Percentiles rank a stretch among this genome's conserved stretches.
Evolutionary conservation across 2,113 vertebrate genomes (phyloP).

Genomic region (Planiliza haematocheilus): DNA sequence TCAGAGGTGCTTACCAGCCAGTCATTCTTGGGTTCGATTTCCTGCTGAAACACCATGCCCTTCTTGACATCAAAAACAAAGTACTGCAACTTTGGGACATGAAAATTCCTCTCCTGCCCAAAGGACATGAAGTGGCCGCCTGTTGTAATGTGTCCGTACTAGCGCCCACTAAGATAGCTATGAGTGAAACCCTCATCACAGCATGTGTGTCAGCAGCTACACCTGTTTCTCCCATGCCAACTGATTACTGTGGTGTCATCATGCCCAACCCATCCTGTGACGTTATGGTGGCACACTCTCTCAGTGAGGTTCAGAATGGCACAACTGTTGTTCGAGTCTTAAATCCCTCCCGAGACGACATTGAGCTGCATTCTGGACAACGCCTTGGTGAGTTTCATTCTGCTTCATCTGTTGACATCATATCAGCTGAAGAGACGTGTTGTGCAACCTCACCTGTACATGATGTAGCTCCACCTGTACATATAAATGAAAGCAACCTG

Average conservation of each 20-base stretch:
- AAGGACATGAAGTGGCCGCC: background rate
- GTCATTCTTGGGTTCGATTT: background rate
- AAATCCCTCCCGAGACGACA: background rate
- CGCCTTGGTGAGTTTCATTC: too few relatives aligned
- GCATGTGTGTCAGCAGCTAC: background rate
- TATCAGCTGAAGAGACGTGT: background rate
- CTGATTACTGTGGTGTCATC: conserved; percentile 9
- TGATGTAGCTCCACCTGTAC: background rate
- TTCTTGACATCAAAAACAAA: background rate
- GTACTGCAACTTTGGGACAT: background rate
- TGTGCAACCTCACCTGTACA: background rate
- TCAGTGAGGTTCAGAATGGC: background rate
- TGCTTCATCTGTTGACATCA: background rate
- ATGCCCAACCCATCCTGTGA: conserved; percentile 14
- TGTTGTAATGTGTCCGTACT: conserved; percentile 7
- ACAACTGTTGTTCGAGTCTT: background rate
- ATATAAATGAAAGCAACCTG: background rate
- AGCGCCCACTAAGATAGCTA: too few relatives aligned
- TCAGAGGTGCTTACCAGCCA: conserved; percentile 2
- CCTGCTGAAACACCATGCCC: background rate
- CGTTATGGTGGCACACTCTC: conserved; percentile 5
- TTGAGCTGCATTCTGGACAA: background rate
- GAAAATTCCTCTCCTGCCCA: background rate
- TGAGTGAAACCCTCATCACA: conserved; percentile 13
- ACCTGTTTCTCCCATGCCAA: background rate